Percentiles rank a stretch among this genome's conserved stretches.
Evolutionary conservation across 2,888 invertebrate species (phyloP).

Genomic region (Lapara coniferarum): DNA sequence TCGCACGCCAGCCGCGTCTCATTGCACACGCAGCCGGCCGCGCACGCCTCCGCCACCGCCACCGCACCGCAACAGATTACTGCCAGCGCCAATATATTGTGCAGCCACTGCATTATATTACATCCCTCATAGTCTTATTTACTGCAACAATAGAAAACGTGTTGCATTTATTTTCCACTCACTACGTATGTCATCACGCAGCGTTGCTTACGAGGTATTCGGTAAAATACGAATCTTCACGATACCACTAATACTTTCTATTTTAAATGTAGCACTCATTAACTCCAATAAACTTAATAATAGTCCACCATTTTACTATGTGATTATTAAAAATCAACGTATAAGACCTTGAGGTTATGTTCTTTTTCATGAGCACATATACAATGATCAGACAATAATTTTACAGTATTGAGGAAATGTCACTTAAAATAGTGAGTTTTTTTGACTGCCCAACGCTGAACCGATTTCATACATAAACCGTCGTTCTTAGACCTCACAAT

Average conservation of each 20-base stretch:
- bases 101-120: conserved; percentile 83
- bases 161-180: conserved; percentile 27
- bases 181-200: background rate
- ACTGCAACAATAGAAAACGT: conserved; percentile 73
- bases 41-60: conserved; percentile 62
- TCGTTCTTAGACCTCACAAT: background rate
- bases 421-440: background rate
- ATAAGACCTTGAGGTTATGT: conserved; percentile 4
- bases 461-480: background rate
- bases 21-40: conserved; percentile 64
- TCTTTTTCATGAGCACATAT: background rate
- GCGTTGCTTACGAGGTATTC: conserved; percentile 6
- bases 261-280: background rate
- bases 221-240: background rate
- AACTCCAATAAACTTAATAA: too few relatives aligned
- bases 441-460: background rate
- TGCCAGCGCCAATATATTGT: conserved; percentile 79
- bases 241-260: conserved; percentile 1
- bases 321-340: background rate
- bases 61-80: conserved; percentile 73
- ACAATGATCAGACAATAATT: conserved; percentile 4
- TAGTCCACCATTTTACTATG: background rate
- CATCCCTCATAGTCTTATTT: conserved; percentile 81
- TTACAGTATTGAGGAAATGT: conserved; percentile 1
- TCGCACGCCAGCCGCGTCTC: conserved; percentile 60